These are phyloP conservation scores for Hyperopisus bebe DNA, from an alignment of 2,113 vertebrate species.

Conservation along the genomic window DNA sequence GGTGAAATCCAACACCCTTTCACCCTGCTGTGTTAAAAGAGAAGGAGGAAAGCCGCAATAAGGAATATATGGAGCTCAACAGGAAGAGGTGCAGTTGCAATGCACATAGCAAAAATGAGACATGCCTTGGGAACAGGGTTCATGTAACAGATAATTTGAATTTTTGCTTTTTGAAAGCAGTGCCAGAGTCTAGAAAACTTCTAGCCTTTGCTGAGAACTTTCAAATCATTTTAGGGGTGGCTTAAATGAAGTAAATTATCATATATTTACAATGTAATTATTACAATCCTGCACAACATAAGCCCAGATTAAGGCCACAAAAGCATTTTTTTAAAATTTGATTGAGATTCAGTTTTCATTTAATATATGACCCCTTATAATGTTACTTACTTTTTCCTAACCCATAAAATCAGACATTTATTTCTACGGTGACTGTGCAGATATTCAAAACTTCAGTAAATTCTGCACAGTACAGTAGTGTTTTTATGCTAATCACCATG, in stretches of 20 bases:
- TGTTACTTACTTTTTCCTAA: background rate
- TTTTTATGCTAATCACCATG: background rate
- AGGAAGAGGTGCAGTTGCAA: background rate
- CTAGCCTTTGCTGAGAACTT: background rate
- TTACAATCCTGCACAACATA: background rate
- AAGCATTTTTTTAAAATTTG: background rate
- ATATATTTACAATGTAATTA: background rate
- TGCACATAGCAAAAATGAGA: background rate
- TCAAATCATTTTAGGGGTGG: background rate
- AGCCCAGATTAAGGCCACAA: background rate
- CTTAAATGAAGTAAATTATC: background rate
- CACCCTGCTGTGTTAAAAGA: background rate
- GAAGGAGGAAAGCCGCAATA: background rate
- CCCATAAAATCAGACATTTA: background rate
- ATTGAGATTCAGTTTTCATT: background rate
- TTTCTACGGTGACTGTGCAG: background rate
- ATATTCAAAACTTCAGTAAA: background rate
- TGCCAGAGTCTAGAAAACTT: background rate
- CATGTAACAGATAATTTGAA: background rate
- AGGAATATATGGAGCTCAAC: background rate
- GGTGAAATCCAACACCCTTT: constrained; percentile 15
- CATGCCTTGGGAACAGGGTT: background rate
- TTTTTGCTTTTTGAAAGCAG: background rate
- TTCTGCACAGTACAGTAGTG: background rate
- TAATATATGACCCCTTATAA: background rate